Evolutionary conservation across 2,888 invertebrate species (phyloP), one percentile per base, ranked within the genome.

Genomic region (Formica aserva): DNA sequence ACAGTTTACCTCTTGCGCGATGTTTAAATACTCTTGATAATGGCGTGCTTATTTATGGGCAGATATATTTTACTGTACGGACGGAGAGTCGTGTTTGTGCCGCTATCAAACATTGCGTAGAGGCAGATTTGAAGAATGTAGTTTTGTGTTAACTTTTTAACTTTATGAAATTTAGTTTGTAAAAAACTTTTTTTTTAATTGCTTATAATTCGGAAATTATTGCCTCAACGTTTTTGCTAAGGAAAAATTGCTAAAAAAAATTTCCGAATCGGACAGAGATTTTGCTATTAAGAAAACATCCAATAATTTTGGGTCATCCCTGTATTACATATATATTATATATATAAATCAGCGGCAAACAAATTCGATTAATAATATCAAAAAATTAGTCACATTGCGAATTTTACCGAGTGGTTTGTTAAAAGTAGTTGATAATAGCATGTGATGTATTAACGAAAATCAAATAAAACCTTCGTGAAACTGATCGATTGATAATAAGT

Each of bases 361-460:
- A 13, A 66, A 52, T 55, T 52, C 13, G 26, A 76, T 76, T 65
- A 41, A 32, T 26, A 76, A 66, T 29, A 67, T 15, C 15, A 26
- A 45, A 32, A 66, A n/a, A 9, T 76, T 65, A 38, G 13, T 26
- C 26, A 35, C 38, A 67, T 55, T 55, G 38, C 29, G 5, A 62
- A 77, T 38, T 77, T 77, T 66, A n/a, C n/a, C 32, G 26, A 66
- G 69, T 77, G 48, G 26, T 76, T 66, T 76, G 52, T 52, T 66
- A 55, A 26, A n/a, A 77, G 4, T 67, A 77, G 38, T 77, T 55
- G 15, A 67, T 38, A 38, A 55, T 55, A 48, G 22, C 18, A 76
- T 66, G 38, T 38, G 38, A 55, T 35, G 55, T 67, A 52, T 77
- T 66, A 35, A 67, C n/a, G 26, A 66, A 67, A 77, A 38, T 65